Conservation (phyloP, 2,888 invertebrate genomes). For the Netelia virgata region DNA sequence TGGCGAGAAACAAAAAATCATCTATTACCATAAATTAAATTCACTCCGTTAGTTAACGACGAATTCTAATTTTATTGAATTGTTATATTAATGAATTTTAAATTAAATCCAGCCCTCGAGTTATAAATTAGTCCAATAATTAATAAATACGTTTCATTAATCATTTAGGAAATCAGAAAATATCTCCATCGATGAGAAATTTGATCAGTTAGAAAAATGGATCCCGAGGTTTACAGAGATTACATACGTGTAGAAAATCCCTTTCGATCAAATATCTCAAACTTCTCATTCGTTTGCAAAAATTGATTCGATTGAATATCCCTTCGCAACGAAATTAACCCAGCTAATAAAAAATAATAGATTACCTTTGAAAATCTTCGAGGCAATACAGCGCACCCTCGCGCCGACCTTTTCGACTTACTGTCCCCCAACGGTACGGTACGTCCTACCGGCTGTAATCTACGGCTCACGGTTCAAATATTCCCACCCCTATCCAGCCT, state of each 20-base stretch:
- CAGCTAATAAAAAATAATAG: no score
- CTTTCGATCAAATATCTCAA: no score
- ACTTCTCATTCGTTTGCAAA: no score
- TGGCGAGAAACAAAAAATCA: neutral
- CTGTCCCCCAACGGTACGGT: neutral
- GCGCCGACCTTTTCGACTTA: constrained; percentile 39
- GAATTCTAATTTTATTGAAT: neutral
- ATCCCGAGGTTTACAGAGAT: no score
- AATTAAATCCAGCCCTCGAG: neutral
- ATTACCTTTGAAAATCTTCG: neutral
- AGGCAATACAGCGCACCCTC: neutral
- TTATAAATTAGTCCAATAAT: neutral
- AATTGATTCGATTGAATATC: no score
- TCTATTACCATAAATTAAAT: neutral
- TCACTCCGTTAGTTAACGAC: no score
- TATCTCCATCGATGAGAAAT: neutral
- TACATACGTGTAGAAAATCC: no score
- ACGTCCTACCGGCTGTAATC: neutral
- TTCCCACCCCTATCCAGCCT: constrained; percentile 20
- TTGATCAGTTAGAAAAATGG: neutral
- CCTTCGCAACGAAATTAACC: no score
- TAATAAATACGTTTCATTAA: neutral
- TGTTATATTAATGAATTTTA: neutral
- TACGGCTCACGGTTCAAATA: constrained; percentile 4
- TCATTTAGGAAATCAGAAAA: no score